Base-by-base conservation (phyloP, 2,797 vertebrate species). In the Rhodeus uyekii region DNA sequence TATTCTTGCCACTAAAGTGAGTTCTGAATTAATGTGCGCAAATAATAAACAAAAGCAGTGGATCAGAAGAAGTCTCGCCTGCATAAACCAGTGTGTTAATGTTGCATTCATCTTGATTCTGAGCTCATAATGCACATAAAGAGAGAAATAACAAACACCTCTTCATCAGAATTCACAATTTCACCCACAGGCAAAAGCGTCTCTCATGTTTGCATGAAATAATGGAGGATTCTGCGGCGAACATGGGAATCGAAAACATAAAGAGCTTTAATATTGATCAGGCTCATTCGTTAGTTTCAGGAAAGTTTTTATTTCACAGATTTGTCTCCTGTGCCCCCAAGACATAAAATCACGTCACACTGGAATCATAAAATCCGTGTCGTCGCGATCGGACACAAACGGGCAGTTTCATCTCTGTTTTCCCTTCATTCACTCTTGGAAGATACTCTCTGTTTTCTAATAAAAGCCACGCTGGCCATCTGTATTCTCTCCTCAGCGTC, bases 11-110 rank as follows among this genome's bases (percentile, higher is more conserved):
- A 87, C 68, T 85, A 79, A 89, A 86, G 48, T 16, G 3, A 77
- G 71, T 80, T 83, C 86, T 81, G 86, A 91, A 90, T 82, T 85
- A 84, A 87, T 85, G 86, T 83, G 79, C 77, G 85, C 86, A 90
- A n/a, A n/a, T n/a, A n/a, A n/a, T n/a, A n/a, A n/a, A n/a, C n/a
- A n/a, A 29, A 50, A 77, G 78, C 55, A 82, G 78, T 60, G 77
- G 32, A 65, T 68, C 32, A 73, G 74, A 50, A 73, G 44, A 75
- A 79, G 65, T 68, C 83, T 82, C 85, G 75, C 13, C 38, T 65
- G 50, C 80, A 60, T 72, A 48, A 80, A 48, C 72, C 69, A 83
- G 77, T 80, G 16, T 48, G 73, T 85, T 83, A 78, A 84, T 84
- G 67, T 32, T n/a, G 46, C 74, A 81, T 87, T 58, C 42, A 22